Evolutionary conservation across 2,888 invertebrate genomes (phyloP), one percentile per base, ranked within the genome.

Genomic region (Hemaris fuciformis): DNA sequence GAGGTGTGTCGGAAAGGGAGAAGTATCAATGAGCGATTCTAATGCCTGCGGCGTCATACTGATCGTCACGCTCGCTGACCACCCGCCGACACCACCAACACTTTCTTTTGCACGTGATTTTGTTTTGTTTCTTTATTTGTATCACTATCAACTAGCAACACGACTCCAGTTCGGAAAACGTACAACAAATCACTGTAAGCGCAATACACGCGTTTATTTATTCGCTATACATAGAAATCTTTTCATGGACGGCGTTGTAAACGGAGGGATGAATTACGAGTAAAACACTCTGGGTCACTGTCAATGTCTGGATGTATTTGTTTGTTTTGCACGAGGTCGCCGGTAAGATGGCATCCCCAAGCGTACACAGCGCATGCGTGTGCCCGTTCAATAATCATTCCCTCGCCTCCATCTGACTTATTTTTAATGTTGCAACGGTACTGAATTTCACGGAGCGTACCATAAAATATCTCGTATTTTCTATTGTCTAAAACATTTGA

Each of bases 61-160:
- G 71, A 72, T 72, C 79, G 88, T 88, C 85, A 89, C 85, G 88
- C 85, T 88, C 68, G 74, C 71, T 83, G 84, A 73, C 66, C 79
- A 76, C 77, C 72, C 71, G 71, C 75, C 74, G 78, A 78, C 77
- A 80, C 75, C 79, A 76, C 78, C 74, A 80, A 77, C 88, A 91
- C 90, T 91, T 91, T 90, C 90, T 88, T 90, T 85, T 85, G 81
- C 83, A 85, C 83, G 81, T 84, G 80, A 87, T 82, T 85, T 81
- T 84, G 82, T 84, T 85, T 81, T 71, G 79, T 80, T 82, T 81
- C 64, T 38, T 60, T 45, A 45, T 57, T 45, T 43, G 45, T 57
- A 31, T 22, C 41, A 59, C 53, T 53, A 18, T 10, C 18, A 31
- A 15, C 18, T 53, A 48, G 25, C 18, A 15, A 18, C 53, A 31